These are phyloP conservation scores for Rhabdomys dilectus DNA, from an alignment of 2,113 vertebrate species.

Conservation along the genomic window DNA sequence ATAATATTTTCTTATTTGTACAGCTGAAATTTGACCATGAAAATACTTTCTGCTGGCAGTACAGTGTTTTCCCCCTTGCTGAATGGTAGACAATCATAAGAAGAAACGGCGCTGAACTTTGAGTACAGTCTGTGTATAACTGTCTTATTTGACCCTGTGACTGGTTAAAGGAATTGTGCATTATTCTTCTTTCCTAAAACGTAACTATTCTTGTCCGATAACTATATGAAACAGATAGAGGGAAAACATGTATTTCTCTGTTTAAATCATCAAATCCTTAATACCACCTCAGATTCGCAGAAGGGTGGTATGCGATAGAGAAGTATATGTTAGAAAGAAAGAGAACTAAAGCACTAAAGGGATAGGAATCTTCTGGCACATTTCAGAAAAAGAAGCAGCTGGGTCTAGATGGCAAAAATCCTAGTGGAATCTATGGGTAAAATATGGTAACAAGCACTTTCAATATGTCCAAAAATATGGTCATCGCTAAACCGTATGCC, in stretches of 20 bases:
- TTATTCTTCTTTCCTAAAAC: neutral
- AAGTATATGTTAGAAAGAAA: conserved; percentile 54
- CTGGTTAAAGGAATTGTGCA: neutral
- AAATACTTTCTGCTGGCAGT: neutral
- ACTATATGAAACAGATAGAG: neutral
- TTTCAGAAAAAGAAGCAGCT: conserved; percentile 73
- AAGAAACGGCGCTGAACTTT: neutral
- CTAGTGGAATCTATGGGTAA: conserved; percentile 62
- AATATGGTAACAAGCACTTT: conserved; percentile 64
- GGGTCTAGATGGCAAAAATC: conserved; percentile 58
- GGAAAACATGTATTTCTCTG: neutral
- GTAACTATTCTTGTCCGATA: neutral
- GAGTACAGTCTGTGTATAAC: neutral
- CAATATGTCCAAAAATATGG: conserved; percentile 80
- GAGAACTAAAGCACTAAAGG: neutral
- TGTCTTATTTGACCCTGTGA: neutral
- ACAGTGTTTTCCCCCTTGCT: neutral
- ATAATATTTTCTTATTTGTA: neutral
- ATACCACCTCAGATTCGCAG: neutral
- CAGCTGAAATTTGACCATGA: neutral
- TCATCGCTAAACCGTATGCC: conserved; percentile 62
- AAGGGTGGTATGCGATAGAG: neutral
- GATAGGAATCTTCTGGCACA: conserved; percentile 49
- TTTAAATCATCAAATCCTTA: conserved; percentile 40
- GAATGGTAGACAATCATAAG: neutral